These are phyloP conservation scores for Silurus meridionalis DNA, from an alignment of 2,113 vertebrate species.

Conservation along the genomic window DNA sequence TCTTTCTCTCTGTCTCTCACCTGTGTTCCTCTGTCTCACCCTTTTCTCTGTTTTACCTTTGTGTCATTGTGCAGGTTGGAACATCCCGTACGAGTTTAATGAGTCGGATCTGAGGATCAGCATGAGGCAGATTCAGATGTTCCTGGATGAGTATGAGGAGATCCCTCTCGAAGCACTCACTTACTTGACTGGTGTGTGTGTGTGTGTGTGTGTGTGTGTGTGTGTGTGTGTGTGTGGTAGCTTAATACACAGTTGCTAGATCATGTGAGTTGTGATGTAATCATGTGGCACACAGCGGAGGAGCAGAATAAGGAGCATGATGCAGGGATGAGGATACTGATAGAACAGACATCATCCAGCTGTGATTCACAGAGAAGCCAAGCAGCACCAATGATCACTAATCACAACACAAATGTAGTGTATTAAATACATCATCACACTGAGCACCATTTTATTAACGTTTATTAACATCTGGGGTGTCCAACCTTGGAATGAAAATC, in stretches of 20 bases:
- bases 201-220: not conserved
- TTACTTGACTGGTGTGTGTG: conserved; percentile 83
- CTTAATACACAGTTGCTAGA: not conserved
- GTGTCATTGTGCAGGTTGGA: conserved; percentile 80
- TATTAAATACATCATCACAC: not conserved
- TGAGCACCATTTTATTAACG: too few relatives aligned
- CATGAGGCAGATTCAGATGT: conserved; percentile 90
- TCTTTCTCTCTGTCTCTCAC: too few relatives aligned
- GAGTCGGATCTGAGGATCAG: conserved; percentile 92
- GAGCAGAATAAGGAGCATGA: too few relatives aligned
- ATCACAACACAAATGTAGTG: not conserved
- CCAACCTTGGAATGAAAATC: too few relatives aligned
- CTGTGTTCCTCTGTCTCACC: too few relatives aligned
- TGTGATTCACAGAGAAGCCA: too few relatives aligned
- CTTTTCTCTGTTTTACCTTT: not conserved
- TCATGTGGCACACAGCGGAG: too few relatives aligned
- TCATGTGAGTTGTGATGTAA: not conserved
- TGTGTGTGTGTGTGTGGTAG: not conserved
- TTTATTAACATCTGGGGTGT: too few relatives aligned
- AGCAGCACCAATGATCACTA: too few relatives aligned
- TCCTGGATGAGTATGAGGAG: conserved; percentile 87
- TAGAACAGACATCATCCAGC: not conserved
- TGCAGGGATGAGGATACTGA: too few relatives aligned
- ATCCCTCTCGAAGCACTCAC: conserved; percentile 85
- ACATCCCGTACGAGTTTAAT: conserved; percentile 93